Conservation (phyloP, 2,113 vertebrate species). For the Chaetorhynchus papuensis region DNA sequence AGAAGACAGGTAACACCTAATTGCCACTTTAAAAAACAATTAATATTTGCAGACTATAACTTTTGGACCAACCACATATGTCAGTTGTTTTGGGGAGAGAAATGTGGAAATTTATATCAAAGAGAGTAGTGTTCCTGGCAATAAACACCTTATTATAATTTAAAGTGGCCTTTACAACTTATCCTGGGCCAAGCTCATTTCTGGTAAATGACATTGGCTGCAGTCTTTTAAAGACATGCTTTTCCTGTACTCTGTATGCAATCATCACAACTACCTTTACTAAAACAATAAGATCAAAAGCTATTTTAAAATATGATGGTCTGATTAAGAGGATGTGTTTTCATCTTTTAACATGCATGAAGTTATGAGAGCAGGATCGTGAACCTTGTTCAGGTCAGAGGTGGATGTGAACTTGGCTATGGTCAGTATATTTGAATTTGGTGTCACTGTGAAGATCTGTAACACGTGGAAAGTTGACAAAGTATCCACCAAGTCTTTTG, state of each 20-base stretch:
- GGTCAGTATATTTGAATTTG: background rate
- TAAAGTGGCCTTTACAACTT: background rate
- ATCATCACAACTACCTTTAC: background rate
- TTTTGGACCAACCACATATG: background rate
- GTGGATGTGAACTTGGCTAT: background rate
- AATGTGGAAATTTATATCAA: background rate
- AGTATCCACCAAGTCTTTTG: background rate
- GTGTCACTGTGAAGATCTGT: background rate
- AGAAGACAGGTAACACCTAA: background rate
- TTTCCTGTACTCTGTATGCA: background rate
- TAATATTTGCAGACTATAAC: background rate
- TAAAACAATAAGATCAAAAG: constrained; percentile 10
- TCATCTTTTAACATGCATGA: background rate
- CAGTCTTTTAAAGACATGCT: background rate
- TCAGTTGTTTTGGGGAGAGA: background rate
- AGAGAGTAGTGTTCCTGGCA: background rate
- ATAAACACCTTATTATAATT: background rate
- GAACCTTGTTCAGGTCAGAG: background rate
- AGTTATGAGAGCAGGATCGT: background rate
- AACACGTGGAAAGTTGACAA: background rate
- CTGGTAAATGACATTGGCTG: constrained; percentile 2
- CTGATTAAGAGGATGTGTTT: constrained; percentile 14
- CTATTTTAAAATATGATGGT: background rate
- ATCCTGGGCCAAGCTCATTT: background rate
- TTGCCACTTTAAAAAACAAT: background rate